phyloP scores from a whole-genome alignment of 2,797 vertebrate genomes.

The Poeciliopsis turneri region DNA sequence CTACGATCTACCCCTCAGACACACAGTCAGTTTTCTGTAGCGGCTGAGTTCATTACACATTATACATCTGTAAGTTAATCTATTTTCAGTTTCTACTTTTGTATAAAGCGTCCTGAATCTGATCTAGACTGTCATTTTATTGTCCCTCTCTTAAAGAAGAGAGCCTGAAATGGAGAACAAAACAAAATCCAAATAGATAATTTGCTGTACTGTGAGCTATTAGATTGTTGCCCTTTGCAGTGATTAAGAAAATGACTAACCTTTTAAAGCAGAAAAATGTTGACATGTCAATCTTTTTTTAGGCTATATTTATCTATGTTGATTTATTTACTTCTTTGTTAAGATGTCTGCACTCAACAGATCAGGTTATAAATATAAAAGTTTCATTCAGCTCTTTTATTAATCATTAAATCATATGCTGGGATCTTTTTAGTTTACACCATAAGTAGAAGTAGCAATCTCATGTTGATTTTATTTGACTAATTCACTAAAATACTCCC shows the following conservation, averaged over 20 bases:
- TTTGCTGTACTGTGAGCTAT: neutral
- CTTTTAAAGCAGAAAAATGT: neutral
- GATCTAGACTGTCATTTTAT: constrained; percentile 70
- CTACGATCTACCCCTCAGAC: neutral
- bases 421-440: neutral
- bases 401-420: neutral
- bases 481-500: neutral
- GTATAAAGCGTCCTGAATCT: constrained; percentile 58
- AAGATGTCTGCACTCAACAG: neutral
- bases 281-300: neutral
- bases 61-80: neutral
- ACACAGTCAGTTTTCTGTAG: neutral
- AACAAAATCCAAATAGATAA: constrained; percentile 11
- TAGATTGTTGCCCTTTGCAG: constrained; percentile 23
- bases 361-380: neutral
- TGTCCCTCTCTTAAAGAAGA: constrained; percentile 53
- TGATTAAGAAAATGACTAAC: constrained; percentile 22
- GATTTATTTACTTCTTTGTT: neutral
- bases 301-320: neutral
- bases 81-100: constrained; percentile 42
- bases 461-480: neutral
- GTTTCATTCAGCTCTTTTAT: neutral
- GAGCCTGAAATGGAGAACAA: constrained; percentile 43
- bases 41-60: neutral
- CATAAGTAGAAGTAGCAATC: neutral